phyloP scores from a whole-genome alignment of 2,113 vertebrate genomes.

The Alethe diademata region DNA sequence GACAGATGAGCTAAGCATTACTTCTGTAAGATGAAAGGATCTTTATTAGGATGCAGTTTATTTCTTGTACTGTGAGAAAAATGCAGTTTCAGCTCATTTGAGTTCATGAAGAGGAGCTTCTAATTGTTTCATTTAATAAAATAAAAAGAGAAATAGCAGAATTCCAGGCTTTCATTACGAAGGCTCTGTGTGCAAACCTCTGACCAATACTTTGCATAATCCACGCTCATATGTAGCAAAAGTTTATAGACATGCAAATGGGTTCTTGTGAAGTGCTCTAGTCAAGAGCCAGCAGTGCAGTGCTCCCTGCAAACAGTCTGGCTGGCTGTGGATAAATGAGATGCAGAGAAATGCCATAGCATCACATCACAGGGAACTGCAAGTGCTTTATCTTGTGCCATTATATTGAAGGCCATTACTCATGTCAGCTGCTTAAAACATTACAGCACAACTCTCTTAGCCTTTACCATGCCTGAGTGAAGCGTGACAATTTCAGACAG shows the following conservation, averaged over 20 bases:
- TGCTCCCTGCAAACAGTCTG: not conserved
- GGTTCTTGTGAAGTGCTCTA: not conserved
- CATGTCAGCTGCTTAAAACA: not conserved
- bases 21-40: not conserved
- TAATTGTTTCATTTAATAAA: not conserved
- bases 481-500: not conserved
- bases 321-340: not conserved
- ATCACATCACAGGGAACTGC: not conserved
- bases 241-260: not conserved
- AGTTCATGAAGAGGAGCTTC: not conserved
- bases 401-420: not conserved
- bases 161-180: not conserved
- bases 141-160: not conserved
- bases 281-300: not conserved
- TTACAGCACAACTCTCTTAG: not conserved
- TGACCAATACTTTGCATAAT: not conserved
- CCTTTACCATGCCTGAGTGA: not conserved
- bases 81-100: not conserved
- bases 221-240: not conserved
- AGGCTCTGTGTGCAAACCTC: not conserved
- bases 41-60: not conserved
- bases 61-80: not conserved
- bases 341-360: not conserved
- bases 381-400: not conserved
- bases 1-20: not conserved